phyloP scores from a whole-genome alignment of 1,140 invertebrate species.

The Leptinotarsa undecemlineata region DNA sequence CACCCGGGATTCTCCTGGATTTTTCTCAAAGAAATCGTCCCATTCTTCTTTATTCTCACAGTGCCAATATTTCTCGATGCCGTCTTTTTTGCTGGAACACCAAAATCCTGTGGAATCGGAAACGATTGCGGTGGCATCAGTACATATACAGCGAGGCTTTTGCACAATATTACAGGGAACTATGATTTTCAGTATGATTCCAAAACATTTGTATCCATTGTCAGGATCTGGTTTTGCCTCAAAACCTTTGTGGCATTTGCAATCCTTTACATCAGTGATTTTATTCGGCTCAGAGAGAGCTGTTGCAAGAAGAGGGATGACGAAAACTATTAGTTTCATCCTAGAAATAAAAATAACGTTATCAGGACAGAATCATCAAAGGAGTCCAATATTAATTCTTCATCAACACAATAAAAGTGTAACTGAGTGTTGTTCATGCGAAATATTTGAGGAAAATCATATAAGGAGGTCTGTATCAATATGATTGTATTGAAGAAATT shows the following conservation, averaged over 20 bases:
- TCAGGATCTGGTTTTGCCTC: neutral
- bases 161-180: slow-evolving; percentile 38
- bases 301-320: neutral
- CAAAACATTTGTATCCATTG: slow-evolving; percentile 31
- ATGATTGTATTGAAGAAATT: no score
- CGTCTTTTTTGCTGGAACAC: slow-evolving; percentile 35
- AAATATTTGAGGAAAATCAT: no score
- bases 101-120: slow-evolving; percentile 37
- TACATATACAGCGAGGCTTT: slow-evolving; percentile 39
- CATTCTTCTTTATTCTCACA: slow-evolving; percentile 42
- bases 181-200: slow-evolving; percentile 28
- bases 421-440: no score
- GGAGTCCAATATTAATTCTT: no score
- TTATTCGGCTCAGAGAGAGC: neutral
- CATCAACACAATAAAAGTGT: no score
- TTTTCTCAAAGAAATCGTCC: slow-evolving; percentile 35
- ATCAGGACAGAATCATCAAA: no score
- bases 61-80: slow-evolving; percentile 36
- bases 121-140: slow-evolving; percentile 35
- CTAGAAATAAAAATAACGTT: neutral
- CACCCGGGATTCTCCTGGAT: slow-evolving; percentile 23
- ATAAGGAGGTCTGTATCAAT: no score
- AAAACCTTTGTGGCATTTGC: neutral
- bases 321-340: neutral
- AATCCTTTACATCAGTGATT: neutral